phyloP scores from a whole-genome alignment of 1,140 invertebrate species.

The Bombus difficillimus region DNA sequence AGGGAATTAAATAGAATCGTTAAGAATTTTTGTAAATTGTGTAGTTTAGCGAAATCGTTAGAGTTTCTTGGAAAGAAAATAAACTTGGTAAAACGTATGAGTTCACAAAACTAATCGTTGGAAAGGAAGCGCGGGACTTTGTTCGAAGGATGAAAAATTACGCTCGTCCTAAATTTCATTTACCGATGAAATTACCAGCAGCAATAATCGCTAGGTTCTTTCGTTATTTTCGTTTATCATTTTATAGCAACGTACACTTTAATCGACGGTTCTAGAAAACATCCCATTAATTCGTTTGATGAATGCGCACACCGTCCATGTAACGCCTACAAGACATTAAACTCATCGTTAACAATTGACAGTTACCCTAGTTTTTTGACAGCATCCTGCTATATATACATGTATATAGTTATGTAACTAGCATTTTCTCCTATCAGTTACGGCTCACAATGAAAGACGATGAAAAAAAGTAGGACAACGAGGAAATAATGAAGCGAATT shows the following conservation, averaged over 20 bases:
- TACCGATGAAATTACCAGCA: background rate
- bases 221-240: background rate
- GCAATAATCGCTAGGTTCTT: background rate
- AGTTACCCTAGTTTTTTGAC: conserved; percentile 37
- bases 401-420: background rate
- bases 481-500: background rate
- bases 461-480: background rate
- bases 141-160: too few relatives aligned
- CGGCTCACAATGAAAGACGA: background rate
- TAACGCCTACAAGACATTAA: conserved; percentile 42
- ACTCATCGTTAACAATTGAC: conserved; percentile 39
- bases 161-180: too few relatives aligned
- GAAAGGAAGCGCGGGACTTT: too few relatives aligned
- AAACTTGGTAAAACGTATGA: too few relatives aligned
- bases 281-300: background rate
- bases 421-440: background rate
- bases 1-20: too few relatives aligned
- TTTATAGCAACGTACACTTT: background rate
- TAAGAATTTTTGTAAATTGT: too few relatives aligned
- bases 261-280: background rate
- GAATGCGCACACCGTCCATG: background rate
- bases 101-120: too few relatives aligned
- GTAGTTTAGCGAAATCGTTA: too few relatives aligned
- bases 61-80: too few relatives aligned
- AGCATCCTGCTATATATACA: conserved; percentile 14